Evolutionary conservation across 2,888 invertebrate species (phyloP), one percentile per base, ranked within the genome.

Genomic region (Thera britannica): DNA sequence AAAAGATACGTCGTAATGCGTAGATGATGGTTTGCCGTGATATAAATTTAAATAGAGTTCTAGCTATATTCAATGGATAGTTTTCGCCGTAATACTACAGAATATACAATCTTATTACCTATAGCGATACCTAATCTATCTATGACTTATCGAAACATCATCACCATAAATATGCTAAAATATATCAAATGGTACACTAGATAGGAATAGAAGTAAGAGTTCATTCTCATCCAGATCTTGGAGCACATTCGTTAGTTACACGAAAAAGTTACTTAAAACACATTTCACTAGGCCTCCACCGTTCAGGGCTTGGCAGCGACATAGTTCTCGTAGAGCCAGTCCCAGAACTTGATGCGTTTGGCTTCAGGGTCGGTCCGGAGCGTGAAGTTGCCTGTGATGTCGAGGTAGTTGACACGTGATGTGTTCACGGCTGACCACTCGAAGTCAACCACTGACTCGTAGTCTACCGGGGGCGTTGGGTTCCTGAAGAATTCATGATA

Each of bases 311-410:
- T 79, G 44, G 8, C 44, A 51, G 51, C 73, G 36, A 81, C 83
- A 72, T 88, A 90, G 77, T 86, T 90, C 12, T 91, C 87, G 69
- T 89, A 93, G 1, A 93, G 84, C 87, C 85, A 84, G 83, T 95
- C 95, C 95, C 95, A 95, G 83, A 95, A 95, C 34, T 87, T 86
- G 51, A 95, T 87, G 46, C 95, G 88, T 70, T 91, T 92, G 0
- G 87, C 72, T 75, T 95, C 95, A 0, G 95, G 95, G 76, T 94
- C 93, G 1, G 83, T 82, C 61, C 84, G 87, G 74, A 94, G 82
- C 11, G 94, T 93, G 74, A 95, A 90, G 75, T 93, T 91, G 55
- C 91, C 88, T 36, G 92, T 90, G 73, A 95, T 95, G 78, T 95
- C 94, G 54, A 95, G 87, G 78, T 95, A 95, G 70, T 81, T 83